Conservation (phyloP, 2,888 invertebrate species). For the Pachydiplax longipennis region DNA sequence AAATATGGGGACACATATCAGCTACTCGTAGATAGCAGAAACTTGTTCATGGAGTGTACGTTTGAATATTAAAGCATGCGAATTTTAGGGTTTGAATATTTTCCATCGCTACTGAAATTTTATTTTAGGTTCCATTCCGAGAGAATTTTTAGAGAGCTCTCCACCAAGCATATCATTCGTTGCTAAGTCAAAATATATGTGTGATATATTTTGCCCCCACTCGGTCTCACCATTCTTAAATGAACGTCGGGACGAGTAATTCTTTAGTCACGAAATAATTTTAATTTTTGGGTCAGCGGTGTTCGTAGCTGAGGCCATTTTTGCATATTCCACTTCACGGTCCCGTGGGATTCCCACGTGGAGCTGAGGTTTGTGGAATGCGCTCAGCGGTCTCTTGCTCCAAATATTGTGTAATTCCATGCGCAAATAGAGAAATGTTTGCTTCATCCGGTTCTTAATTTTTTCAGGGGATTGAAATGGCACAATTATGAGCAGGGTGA, state of each 20-base stretch:
- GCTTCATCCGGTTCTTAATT: not conserved
- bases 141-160: no score
- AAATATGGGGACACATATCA: no score
- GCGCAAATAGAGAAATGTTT: not conserved
- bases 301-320: not conserved
- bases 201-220: no score
- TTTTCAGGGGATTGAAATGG: not conserved
- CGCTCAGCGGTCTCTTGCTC: not conserved
- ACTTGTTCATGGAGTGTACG: no score
- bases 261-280: not conserved
- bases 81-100: no score
- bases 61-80: no score
- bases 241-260: not conserved
- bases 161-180: no score
- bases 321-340: not conserved
- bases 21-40: no score
- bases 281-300: not conserved
- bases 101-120: no score
- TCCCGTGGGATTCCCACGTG: not conserved
- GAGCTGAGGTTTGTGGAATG: not conserved
- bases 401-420: not conserved
- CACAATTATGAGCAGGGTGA: no score
- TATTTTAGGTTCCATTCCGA: no score
- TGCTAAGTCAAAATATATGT: no score
- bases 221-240: not conserved